phyloP scores from a whole-genome alignment of 37 sponge, comb jelly and placozoan species.

The Bolinopsis microptera region DNA sequence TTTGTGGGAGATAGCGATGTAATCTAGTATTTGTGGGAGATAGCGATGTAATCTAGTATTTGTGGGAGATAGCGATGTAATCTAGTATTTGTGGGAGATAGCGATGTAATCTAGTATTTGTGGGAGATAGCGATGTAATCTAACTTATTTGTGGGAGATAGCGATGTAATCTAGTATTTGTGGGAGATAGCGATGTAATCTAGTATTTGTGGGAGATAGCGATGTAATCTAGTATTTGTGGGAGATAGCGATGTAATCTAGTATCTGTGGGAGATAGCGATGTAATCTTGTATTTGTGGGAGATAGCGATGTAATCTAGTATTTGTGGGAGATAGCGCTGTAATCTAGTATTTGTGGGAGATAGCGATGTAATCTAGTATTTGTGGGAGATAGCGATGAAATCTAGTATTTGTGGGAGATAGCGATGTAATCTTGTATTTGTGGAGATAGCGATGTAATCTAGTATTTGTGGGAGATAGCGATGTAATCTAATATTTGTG shows the following conservation, averaged over 20 bases:
- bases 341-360: neutral
- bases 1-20: neutral
- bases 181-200: neutral
- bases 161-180: too few relatives aligned
- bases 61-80: neutral
- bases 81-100: neutral
- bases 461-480: neutral
- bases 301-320: neutral
- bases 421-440: neutral
- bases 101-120: neutral
- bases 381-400: too few relatives aligned
- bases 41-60: too few relatives aligned
- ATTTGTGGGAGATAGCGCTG: neutral
- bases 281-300: too few relatives aligned
- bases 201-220: neutral
- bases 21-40: too few relatives aligned
- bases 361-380: neutral
- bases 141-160: too few relatives aligned
- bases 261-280: too few relatives aligned
- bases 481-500: neutral
- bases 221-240: neutral
- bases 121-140: neutral
- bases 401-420: too few relatives aligned
- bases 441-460: neutral
- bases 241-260: neutral